Percentiles rank a stretch among this genome's conserved stretches.
These are phyloP conservation scores for Yponomeuta sedellus DNA, from an alignment of 2,888 invertebrate genomes.

Conservation along the genomic window DNA sequence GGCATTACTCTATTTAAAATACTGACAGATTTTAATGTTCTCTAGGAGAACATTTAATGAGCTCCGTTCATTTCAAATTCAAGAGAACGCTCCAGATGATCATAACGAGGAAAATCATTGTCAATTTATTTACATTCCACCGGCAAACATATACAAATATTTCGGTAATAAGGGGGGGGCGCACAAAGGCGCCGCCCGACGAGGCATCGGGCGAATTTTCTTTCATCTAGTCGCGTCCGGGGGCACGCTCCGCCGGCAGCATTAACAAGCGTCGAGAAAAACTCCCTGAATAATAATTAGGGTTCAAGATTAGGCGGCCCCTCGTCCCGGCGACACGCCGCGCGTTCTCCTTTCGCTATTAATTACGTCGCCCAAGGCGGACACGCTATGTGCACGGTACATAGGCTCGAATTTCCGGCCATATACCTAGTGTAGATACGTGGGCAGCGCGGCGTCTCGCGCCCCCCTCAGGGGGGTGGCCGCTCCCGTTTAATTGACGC, in stretches of 20 bases:
- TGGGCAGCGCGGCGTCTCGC: slow-evolving; percentile 41
- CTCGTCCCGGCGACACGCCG: slow-evolving; percentile 29
- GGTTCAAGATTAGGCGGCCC: slow-evolving; percentile 32
- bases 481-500: slow-evolving; percentile 69
- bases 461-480: slow-evolving; percentile 30
- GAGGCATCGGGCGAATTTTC: slow-evolving; percentile 30
- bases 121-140: slow-evolving; percentile 43
- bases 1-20: slow-evolving; percentile 3
- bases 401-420: slow-evolving; percentile 66
- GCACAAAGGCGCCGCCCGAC: slow-evolving; percentile 24
- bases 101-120: slow-evolving; percentile 41
- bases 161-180: slow-evolving; percentile 20
- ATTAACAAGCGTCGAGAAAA: slow-evolving; percentile 42
- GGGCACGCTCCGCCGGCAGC: slow-evolving; percentile 29
- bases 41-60: no score
- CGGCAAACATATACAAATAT: slow-evolving; percentile 27
- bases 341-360: slow-evolving; percentile 44
- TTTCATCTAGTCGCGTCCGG: slow-evolving; percentile 37
- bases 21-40: no score
- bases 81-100: slow-evolving; percentile 25
- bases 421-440: slow-evolving; percentile 49
- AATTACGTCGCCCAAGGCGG: slow-evolving; percentile 55
- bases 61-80: no score
- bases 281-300: slow-evolving; percentile 44
- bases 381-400: slow-evolving; percentile 37